Percentiles rank a stretch among this genome's conserved stretches.
These are phyloP conservation scores for Sparus aurata DNA, from an alignment of 2,797 vertebrate genomes.

Conservation along the genomic window DNA sequence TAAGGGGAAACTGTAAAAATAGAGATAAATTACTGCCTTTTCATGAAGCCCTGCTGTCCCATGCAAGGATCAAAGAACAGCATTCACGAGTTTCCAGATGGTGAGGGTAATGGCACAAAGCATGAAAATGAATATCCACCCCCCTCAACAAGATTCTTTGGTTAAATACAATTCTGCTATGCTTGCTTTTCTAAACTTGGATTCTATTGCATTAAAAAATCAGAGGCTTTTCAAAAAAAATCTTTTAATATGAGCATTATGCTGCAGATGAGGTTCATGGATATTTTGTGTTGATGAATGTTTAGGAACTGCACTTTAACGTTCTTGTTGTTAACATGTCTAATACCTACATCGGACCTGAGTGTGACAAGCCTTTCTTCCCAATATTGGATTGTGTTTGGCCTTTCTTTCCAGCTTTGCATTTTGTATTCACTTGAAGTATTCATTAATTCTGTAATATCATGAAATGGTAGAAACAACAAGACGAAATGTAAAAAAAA, in stretches of 20 bases:
- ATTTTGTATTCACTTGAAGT: not conserved
- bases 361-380: not conserved
- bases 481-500: no score
- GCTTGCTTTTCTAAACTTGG: no score
- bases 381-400: not conserved
- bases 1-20: not conserved
- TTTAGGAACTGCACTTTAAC: not conserved
- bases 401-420: not conserved
- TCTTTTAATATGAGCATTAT: not conserved
- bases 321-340: no score
- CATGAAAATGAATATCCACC: not conserved
- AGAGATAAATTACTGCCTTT: slow-evolving; percentile 3
- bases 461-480: no score
- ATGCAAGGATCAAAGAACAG: slow-evolving; percentile 13
- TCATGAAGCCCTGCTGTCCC: not conserved
- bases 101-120: slow-evolving; percentile 4
- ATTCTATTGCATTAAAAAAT: no score
- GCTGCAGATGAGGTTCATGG: not conserved
- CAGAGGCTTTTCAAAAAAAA: not conserved
- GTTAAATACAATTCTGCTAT: not conserved
- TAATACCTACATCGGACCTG: not conserved
- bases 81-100: slow-evolving; percentile 2
- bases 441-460: no score
- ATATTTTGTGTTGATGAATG: not conserved
- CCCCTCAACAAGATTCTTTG: not conserved